Conservation (phyloP, 2,113 vertebrate species). For the Heteronetta atricapilla region DNA sequence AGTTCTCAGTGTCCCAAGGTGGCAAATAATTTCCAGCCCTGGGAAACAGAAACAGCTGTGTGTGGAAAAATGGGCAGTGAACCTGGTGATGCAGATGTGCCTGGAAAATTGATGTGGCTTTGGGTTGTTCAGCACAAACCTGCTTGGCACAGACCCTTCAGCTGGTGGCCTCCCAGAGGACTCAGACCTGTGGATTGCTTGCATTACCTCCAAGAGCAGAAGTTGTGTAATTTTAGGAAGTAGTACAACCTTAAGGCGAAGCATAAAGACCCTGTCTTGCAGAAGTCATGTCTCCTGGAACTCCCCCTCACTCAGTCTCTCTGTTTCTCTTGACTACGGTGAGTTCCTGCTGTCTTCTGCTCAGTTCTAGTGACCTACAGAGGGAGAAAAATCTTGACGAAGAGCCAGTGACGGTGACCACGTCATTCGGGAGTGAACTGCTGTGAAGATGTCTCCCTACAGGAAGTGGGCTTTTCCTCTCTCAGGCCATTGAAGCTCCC, state of each 20-base stretch:
- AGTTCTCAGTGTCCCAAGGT: not conserved
- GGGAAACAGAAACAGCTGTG: not conserved
- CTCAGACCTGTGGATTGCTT: not conserved
- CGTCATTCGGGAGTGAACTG: not conserved
- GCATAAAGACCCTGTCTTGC: rapidly evolving
- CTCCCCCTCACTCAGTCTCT: too few relatives aligned
- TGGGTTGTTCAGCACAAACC: not conserved
- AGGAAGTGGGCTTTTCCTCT: not conserved
- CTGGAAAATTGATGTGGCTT: not conserved
- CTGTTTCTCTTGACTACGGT: not conserved
- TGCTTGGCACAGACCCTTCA: not conserved
- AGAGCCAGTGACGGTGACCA: not conserved
- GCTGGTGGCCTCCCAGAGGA: not conserved
- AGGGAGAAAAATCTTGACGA: not conserved
- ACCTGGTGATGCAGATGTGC: not conserved
- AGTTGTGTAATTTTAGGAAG: not conserved
- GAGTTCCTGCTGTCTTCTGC: not conserved
- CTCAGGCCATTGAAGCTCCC: not conserved
- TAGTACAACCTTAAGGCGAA: not conserved
- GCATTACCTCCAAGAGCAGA: not conserved
- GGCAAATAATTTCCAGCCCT: not conserved
- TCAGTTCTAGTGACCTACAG: not conserved
- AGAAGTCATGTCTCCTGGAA: not conserved
- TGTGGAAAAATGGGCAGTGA: not conserved
- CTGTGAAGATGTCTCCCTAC: not conserved